Conservation (phyloP, 2,888 invertebrate genomes). For the Leucania comma region DNA sequence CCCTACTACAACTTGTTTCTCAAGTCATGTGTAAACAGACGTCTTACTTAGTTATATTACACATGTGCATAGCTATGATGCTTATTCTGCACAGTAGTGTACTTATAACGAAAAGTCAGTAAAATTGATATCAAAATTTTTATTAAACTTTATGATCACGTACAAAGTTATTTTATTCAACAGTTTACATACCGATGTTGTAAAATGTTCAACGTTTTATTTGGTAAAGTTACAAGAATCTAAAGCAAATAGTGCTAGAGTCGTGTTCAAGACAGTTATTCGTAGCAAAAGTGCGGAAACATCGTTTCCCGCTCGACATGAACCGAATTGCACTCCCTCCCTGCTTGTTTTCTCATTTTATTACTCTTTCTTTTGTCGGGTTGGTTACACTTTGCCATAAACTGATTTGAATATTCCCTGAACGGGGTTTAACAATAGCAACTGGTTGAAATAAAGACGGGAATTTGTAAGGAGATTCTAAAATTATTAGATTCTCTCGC, state of each 20-base stretch:
- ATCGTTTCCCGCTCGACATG: slow-evolving; percentile 71
- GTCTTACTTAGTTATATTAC: slow-evolving; percentile 43
- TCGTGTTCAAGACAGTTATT: slow-evolving; percentile 74
- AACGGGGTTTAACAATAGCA: slow-evolving; percentile 59
- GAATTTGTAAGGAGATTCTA: slow-evolving; percentile 47
- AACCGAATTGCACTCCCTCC: slow-evolving; percentile 72
- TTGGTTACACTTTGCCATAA: slow-evolving; percentile 65
- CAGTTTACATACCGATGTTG: slow-evolving; percentile 41
- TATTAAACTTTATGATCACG: slow-evolving; percentile 29
- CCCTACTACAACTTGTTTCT: slow-evolving; percentile 57
- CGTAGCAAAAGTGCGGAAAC: slow-evolving; percentile 73
- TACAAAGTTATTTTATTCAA: slow-evolving; percentile 14
- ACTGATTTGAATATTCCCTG: slow-evolving; percentile 67
- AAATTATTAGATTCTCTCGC: slow-evolving; percentile 44
- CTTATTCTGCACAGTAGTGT: slow-evolving; percentile 27
- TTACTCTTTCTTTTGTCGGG: slow-evolving; percentile 68
- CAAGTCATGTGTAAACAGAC: slow-evolving; percentile 57
- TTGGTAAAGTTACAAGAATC: slow-evolving; percentile 63
- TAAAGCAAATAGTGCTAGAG: slow-evolving; percentile 66
- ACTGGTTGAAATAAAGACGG: slow-evolving; percentile 53
- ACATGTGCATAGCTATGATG: slow-evolving; percentile 44
- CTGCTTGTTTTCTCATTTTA: slow-evolving; percentile 72
- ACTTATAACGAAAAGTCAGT: background rate
- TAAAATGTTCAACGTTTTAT: slow-evolving; percentile 43
- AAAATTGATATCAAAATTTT: slow-evolving; percentile 18